phyloP scores from a whole-genome alignment of 2,888 invertebrate species.

The Microctonus aethiopoides region DNA sequence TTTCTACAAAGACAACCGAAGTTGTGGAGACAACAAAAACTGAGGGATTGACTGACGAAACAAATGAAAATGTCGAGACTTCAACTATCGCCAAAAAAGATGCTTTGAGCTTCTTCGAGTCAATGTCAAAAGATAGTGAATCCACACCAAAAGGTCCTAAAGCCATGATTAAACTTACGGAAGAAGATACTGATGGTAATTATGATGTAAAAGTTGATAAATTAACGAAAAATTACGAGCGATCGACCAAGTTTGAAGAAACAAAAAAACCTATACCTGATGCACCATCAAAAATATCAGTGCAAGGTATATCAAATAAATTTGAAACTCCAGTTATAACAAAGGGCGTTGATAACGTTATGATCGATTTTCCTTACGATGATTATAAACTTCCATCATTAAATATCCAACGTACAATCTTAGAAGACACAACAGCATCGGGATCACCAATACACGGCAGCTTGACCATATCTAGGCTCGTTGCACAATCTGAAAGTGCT shows the following conservation, averaged over 20 bases:
- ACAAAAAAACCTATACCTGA: constrained; percentile 53
- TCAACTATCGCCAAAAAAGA: constrained; percentile 74
- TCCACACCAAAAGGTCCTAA: constrained; percentile 61
- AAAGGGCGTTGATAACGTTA: constrained; percentile 59
- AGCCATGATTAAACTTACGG: constrained; percentile 63
- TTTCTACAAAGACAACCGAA: constrained; percentile 40
- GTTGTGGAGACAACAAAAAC: constrained; percentile 38
- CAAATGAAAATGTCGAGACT: constrained; percentile 69
- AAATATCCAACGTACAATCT: constrained; percentile 53
- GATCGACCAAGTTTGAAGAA: constrained; percentile 59
- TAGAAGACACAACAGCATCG: constrained; percentile 59
- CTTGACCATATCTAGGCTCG: constrained; percentile 56
- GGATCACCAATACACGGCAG: constrained; percentile 59
- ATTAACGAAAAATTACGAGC: constrained; percentile 63
- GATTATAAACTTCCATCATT: constrained; percentile 56
- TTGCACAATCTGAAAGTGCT: constrained; percentile 59
- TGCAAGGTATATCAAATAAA: constrained; percentile 60
- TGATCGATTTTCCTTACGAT: constrained; percentile 64
- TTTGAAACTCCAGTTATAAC: constrained; percentile 54
- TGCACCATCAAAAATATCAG: constrained; percentile 53
- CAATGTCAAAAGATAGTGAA: constrained; percentile 70
- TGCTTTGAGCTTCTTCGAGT: constrained; percentile 76
- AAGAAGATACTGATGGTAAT: constrained; percentile 54
- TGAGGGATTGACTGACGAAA: constrained; percentile 45
- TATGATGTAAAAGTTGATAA: constrained; percentile 62